phyloP scores from a whole-genome alignment of 2,888 invertebrate species.

The Torymus tubicola region DNA sequence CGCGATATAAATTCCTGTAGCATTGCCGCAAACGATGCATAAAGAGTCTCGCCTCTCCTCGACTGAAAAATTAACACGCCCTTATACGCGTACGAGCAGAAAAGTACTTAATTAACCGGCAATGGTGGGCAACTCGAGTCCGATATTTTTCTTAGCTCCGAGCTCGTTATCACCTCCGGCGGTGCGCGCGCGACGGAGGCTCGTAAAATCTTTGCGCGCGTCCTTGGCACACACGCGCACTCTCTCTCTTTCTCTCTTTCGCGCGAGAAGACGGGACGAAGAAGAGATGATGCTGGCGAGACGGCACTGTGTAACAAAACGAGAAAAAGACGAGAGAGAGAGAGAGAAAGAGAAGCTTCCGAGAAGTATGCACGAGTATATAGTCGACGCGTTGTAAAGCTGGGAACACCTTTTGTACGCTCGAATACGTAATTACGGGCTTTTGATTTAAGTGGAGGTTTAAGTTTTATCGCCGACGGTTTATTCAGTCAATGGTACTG shows the following conservation, averaged over 20 bases:
- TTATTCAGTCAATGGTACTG: no score
- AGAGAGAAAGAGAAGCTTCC: background rate
- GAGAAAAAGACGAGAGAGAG: background rate
- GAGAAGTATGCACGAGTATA: no score
- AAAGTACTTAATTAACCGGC: constrained; percentile 31
- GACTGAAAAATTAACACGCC: constrained; percentile 10
- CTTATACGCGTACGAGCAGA: background rate
- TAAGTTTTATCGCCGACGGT: no score
- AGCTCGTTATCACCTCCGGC: constrained; percentile 5
- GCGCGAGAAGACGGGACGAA: no score
- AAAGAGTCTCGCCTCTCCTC: background rate
- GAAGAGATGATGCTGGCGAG: no score
- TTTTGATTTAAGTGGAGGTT: no score
- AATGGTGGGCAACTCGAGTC: background rate
- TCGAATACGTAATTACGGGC: no score
- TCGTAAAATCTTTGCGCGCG: constrained; percentile 34
- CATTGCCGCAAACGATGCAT: constrained; percentile 13
- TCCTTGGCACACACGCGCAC: constrained; percentile 25
- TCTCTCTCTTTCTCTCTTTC: no score
- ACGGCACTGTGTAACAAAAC: background rate
- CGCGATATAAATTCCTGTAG: background rate
- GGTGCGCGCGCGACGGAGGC: background rate
- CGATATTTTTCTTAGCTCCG: constrained; percentile 9
- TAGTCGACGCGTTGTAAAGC: no score
- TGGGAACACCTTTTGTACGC: no score